Evolutionary conservation across 2,888 invertebrate genomes (phyloP).

Genomic region (Rhorus exstirpatorius): DNA sequence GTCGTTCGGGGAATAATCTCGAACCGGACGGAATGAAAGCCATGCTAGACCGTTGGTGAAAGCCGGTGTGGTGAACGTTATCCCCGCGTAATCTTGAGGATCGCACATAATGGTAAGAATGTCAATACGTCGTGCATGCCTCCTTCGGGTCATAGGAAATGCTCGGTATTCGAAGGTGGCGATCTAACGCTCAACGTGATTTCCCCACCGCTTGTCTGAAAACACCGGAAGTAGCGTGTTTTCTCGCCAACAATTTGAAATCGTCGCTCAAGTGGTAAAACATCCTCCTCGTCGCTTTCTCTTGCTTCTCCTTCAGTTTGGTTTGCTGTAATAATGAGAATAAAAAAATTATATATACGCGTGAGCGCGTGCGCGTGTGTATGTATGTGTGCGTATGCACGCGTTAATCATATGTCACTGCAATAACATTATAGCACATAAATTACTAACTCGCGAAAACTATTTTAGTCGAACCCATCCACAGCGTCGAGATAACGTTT

Average conservation of each 20-base stretch:
- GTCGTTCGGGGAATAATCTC: background rate
- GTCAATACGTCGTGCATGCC: background rate
- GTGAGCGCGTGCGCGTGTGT: too few species aligned
- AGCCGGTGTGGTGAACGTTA: background rate
- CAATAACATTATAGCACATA: too few species aligned
- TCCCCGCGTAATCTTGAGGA: slow-evolving; percentile 3
- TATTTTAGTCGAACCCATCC: too few species aligned
- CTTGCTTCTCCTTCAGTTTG: too few species aligned
- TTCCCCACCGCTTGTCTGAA: background rate
- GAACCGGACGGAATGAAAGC: background rate
- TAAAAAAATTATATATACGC: too few species aligned
- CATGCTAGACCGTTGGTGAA: background rate
- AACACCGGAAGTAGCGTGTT: slow-evolving; percentile 1
- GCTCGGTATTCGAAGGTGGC: background rate
- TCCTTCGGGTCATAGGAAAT: background rate
- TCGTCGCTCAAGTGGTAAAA: slow-evolving; percentile 8
- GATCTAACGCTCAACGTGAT: background rate
- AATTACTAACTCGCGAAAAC: too few species aligned
- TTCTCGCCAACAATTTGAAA: background rate
- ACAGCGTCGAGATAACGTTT: too few species aligned
- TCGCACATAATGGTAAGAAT: background rate
- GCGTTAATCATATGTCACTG: too few species aligned
- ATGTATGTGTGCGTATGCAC: too few species aligned
- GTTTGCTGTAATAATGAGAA: too few species aligned
- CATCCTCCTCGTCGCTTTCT: background rate